These are phyloP conservation scores for Lamprotornis superbus DNA, from an alignment of 2,113 vertebrate genomes.

Conservation along the genomic window DNA sequence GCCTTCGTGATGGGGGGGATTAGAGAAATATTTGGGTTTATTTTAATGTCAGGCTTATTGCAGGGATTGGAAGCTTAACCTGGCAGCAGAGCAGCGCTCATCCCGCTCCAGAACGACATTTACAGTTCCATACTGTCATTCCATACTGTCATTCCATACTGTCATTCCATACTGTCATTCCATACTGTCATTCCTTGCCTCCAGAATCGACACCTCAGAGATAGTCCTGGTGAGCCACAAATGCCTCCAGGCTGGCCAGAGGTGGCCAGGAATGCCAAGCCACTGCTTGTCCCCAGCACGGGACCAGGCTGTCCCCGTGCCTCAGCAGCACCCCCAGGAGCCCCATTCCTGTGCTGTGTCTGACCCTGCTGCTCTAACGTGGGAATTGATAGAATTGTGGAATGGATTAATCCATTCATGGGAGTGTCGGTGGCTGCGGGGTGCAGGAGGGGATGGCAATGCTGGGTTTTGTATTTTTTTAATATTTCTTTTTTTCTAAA, in stretches of 20 bases:
- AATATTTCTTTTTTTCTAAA: not conserved
- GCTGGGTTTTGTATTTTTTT: not conserved
- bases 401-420: not conserved
- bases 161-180: not conserved
- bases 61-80: not conserved
- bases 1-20: not conserved
- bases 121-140: not conserved
- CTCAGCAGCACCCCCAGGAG: not conserved
- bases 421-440: not conserved
- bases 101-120: rapidly evolving
- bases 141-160: too few species aligned
- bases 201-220: not conserved
- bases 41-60: constrained; percentile 26
- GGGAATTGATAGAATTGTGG: not conserved
- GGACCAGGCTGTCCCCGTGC: not conserved
- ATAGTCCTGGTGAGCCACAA: not conserved
- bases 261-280: too few species aligned
- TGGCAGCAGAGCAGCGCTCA: not conserved
- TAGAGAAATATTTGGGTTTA: constrained; percentile 18
- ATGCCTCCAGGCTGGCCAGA: not conserved
- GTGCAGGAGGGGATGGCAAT: not conserved
- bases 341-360: not conserved
- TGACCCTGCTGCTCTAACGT: not conserved
- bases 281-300: not conserved
- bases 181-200: not conserved